Evolutionary conservation across 2,888 invertebrate species (phyloP).

Genomic region (Frankliniella intonsa): DNA sequence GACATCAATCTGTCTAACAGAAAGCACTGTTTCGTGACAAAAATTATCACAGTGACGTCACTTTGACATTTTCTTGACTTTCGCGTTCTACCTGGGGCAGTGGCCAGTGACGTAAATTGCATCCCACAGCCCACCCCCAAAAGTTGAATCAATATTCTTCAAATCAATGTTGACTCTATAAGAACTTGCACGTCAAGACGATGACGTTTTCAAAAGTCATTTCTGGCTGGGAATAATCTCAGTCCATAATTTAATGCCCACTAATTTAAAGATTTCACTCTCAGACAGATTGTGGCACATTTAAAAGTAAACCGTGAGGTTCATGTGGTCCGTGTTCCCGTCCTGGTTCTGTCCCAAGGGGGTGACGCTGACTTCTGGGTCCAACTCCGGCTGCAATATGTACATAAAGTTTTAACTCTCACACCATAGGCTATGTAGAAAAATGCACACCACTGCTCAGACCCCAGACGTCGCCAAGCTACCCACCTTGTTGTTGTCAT

Average conservation of each 20-base stretch:
- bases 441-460: not conserved
- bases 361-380: conserved; percentile 47
- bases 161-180: too few relatives aligned
- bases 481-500: conserved; percentile 39
- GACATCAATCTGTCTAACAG: too few relatives aligned
- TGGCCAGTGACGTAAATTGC: too few relatives aligned
- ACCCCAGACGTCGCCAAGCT: not conserved
- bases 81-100: too few relatives aligned
- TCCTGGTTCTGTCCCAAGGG: conserved; percentile 41
- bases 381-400: conserved; percentile 37
- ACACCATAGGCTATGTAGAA: not conserved
- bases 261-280: not conserved
- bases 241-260: not conserved
- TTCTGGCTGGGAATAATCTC: not conserved
- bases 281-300: not conserved
- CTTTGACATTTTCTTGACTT: too few relatives aligned
- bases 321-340: conserved; percentile 53
- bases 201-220: not conserved
- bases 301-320: conserved; percentile 68
- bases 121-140: too few relatives aligned
- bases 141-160: too few relatives aligned
- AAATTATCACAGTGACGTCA: too few relatives aligned
- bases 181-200: not conserved
- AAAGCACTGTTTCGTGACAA: too few relatives aligned
- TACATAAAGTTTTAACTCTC: not conserved